Evolutionary conservation across 2,113 vertebrate species (phyloP).

Genomic region (Tringa solitaria): DNA sequence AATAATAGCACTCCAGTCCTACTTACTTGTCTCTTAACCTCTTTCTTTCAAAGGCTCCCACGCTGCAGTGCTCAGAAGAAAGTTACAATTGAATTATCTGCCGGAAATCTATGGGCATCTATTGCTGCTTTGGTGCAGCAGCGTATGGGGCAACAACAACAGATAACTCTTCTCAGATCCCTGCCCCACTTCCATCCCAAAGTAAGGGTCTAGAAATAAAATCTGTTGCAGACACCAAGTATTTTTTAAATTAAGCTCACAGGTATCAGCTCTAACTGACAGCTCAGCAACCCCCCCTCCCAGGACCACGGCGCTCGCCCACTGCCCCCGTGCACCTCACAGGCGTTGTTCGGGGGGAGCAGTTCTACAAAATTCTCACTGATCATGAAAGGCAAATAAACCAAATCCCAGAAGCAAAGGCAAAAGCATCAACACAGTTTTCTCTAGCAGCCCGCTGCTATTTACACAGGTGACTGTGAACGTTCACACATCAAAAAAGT

Average conservation of each 20-base stretch:
- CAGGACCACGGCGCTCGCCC: accelerated
- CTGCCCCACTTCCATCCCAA: background rate
- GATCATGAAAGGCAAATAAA: conserved; percentile 39
- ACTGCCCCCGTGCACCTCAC: background rate
- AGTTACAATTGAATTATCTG: conserved; percentile 48
- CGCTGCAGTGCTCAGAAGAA: conserved; percentile 5
- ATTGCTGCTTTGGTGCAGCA: conserved; percentile 18
- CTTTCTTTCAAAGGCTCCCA: conserved; percentile 61
- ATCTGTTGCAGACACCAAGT: background rate
- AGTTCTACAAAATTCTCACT: background rate
- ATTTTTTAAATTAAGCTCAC: background rate
- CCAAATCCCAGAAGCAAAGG: conserved; percentile 16
- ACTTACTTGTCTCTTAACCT: conserved; percentile 68
- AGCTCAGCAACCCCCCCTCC: background rate
- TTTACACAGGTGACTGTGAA: conserved; percentile 55
- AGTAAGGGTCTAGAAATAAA: background rate
- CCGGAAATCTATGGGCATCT: conserved; percentile 2
- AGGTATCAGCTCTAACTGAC: background rate
- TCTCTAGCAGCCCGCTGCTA: conserved; percentile 18
- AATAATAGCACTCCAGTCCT: conserved; percentile 64
- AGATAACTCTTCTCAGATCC: background rate
- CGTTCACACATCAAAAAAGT: conserved; percentile 1
- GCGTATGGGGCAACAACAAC: background rate
- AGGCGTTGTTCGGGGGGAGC: background rate
- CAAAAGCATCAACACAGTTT: conserved; percentile 1